Evolutionary conservation across 2,888 invertebrate genomes (phyloP).

Genomic region (Tinea trinotella): DNA sequence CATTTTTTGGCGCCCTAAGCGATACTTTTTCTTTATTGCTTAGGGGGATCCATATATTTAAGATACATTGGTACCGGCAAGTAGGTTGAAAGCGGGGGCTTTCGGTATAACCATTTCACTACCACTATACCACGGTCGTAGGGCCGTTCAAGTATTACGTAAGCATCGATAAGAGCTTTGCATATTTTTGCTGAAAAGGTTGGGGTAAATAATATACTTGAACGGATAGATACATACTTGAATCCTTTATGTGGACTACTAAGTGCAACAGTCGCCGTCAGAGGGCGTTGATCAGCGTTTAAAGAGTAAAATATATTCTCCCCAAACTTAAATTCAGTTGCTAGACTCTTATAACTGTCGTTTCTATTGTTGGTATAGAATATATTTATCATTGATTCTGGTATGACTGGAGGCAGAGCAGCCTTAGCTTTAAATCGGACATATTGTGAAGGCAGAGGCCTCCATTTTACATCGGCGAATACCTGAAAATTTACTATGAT

Average conservation of each 20-base stretch:
- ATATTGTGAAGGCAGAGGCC: slow-evolving; percentile 47
- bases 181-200: no score
- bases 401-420: slow-evolving; percentile 44
- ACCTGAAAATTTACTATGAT: slow-evolving; percentile 36
- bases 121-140: no score
- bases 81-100: no score
- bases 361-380: slow-evolving; percentile 37
- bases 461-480: slow-evolving; percentile 64
- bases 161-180: no score
- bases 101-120: no score
- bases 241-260: slow-evolving; percentile 52
- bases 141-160: no score
- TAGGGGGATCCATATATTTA: no score
- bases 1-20: no score
- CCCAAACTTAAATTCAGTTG: slow-evolving; percentile 38
- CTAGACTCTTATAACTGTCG: slow-evolving; percentile 33
- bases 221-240: slow-evolving; percentile 33
- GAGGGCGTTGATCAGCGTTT: slow-evolving; percentile 44
- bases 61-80: no score
- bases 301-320: slow-evolving; percentile 43
- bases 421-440: slow-evolving; percentile 58
- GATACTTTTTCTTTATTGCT: no score
- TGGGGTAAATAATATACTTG: no score
- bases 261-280: slow-evolving; percentile 41
- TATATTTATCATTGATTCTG: slow-evolving; percentile 42